Percentiles rank a stretch among this genome's conserved stretches.
phyloP scores from a whole-genome alignment of 2,797 vertebrate species.

The Dipus sagitta region DNA sequence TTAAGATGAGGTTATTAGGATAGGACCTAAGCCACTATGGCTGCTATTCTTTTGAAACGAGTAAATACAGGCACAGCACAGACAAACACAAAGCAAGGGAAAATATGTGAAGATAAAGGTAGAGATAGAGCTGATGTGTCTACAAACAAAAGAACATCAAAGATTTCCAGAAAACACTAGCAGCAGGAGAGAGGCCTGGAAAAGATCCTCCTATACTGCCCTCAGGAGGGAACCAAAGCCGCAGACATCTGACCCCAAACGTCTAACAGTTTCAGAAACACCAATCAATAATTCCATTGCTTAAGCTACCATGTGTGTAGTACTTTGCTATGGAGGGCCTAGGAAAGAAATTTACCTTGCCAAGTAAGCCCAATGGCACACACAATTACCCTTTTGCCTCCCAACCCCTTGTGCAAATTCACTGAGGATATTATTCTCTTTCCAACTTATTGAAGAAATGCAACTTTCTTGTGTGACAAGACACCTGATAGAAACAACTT shows the following conservation, averaged over 20 bases:
- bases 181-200: background rate
- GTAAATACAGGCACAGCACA: background rate
- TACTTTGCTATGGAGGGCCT: background rate
- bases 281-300: background rate
- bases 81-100: background rate
- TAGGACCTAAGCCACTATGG: background rate
- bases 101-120: background rate
- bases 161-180: background rate
- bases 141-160: background rate
- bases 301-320: background rate
- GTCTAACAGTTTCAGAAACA: background rate
- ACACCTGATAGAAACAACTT: background rate
- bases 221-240: background rate
- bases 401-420: background rate
- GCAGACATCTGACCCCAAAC: too few relatives aligned
- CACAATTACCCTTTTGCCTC: background rate
- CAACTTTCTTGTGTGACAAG: background rate
- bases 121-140: background rate
- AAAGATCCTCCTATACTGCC: background rate
- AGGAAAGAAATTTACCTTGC: background rate
- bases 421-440: background rate
- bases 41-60: background rate
- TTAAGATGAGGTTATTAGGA: background rate
- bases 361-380: background rate
- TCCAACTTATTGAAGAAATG: background rate